Evolutionary conservation across 2,888 invertebrate species (phyloP).

Genomic region (Torymus aiolomorphi): DNA sequence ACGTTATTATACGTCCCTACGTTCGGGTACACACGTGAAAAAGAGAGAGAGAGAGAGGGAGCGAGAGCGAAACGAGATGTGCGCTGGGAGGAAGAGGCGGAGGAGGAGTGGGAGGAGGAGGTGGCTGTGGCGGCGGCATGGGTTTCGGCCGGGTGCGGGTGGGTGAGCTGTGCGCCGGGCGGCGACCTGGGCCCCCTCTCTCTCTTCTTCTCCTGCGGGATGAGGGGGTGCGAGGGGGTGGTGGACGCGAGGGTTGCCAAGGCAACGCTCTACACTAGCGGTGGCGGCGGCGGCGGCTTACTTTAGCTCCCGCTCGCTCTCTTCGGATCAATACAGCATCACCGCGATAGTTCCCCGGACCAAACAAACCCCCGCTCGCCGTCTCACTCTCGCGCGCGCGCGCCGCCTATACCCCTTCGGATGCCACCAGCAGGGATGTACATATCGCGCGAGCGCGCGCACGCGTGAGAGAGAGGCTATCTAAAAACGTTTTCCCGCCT

Average conservation of each 20-base stretch:
- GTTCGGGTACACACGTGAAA: slow-evolving; percentile 37
- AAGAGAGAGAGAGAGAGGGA: slow-evolving; percentile 58
- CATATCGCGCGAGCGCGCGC: background rate
- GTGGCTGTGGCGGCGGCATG: slow-evolving; percentile 25
- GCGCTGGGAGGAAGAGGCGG: slow-evolving; percentile 10
- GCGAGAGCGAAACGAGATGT: slow-evolving; percentile 54
- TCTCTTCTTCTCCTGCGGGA: slow-evolving; percentile 24
- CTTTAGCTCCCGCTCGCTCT: slow-evolving; percentile 70
- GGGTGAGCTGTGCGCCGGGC: slow-evolving; percentile 45
- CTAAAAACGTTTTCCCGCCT: slow-evolving; percentile 55
- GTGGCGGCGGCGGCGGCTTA: slow-evolving; percentile 66
- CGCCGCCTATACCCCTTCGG: background rate
- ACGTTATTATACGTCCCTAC: slow-evolving; percentile 61
- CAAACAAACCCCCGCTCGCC: slow-evolving; percentile 68
- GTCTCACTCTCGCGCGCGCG: slow-evolving; percentile 30
- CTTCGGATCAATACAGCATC: slow-evolving; percentile 75
- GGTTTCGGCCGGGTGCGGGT: slow-evolving; percentile 53
- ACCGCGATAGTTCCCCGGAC: slow-evolving; percentile 70
- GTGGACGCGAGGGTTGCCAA: slow-evolving; percentile 69
- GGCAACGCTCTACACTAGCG: slow-evolving; percentile 71
- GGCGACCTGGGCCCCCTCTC: slow-evolving; percentile 37
- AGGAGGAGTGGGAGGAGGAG: background rate
- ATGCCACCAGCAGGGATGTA: slow-evolving; percentile 48
- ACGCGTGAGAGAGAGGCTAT: slow-evolving; percentile 28
- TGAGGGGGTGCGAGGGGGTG: slow-evolving; percentile 51